Conservation (phyloP, 2,888 invertebrate genomes). For the Helleia helle region DNA sequence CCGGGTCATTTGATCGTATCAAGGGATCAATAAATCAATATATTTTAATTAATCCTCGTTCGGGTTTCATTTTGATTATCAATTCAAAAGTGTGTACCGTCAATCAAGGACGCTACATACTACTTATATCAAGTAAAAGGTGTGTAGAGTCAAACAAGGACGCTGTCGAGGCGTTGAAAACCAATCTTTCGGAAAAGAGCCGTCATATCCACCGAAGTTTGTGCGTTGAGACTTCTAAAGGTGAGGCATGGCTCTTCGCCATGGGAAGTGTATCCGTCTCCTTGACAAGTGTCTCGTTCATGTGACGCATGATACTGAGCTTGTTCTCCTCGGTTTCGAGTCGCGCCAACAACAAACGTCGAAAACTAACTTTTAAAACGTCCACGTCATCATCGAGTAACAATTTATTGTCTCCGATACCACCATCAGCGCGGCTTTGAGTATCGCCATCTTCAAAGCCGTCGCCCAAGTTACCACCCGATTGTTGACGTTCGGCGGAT, state of each 20-base stretch:
- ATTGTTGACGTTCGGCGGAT: background rate
- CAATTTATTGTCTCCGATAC: background rate
- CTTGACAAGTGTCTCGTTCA: slow-evolving; percentile 6
- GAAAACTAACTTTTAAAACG: slow-evolving; percentile 1
- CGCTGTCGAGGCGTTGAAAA: too few relatives aligned
- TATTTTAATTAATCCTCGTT: too few relatives aligned
- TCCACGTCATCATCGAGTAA: slow-evolving; percentile 3
- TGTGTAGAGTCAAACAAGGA: too few relatives aligned
- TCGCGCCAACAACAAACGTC: slow-evolving; percentile 1
- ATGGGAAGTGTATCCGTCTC: slow-evolving; percentile 1
- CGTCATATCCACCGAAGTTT: slow-evolving; percentile 6
- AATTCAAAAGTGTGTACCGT: too few relatives aligned
- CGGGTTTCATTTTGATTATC: too few relatives aligned
- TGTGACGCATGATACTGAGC: slow-evolving; percentile 2
- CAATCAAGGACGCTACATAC: too few relatives aligned
- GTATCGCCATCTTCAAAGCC: too few relatives aligned
- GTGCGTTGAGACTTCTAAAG: slow-evolving; percentile 6
- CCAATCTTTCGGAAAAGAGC: slow-evolving; percentile 5
- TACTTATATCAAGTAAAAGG: too few relatives aligned
- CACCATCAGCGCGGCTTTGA: background rate
- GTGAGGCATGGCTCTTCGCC: slow-evolving; percentile 5
- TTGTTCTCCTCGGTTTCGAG: slow-evolving; percentile 1
- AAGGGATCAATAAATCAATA: too few relatives aligned
- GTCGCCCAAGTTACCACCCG: background rate
- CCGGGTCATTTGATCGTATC: too few relatives aligned